Percentiles rank a stretch among this genome's conserved stretches.
These are phyloP conservation scores for Cryptocheilus praepositus DNA, from an alignment of 2,888 invertebrate species.

Conservation along the genomic window DNA sequence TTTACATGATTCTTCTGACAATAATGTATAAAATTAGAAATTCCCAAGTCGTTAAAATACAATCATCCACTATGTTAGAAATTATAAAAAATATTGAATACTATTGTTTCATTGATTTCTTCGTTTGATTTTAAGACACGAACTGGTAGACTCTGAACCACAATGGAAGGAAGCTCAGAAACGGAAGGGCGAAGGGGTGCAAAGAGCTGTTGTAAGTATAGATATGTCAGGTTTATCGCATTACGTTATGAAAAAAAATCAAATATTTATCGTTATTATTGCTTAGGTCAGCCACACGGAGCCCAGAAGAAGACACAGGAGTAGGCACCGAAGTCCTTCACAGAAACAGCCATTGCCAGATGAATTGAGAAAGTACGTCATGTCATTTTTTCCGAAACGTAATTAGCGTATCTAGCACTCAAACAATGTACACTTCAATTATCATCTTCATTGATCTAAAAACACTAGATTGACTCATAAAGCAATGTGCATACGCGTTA, in stretches of 20 bases:
- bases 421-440: too few relatives aligned
- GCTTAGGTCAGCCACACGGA: conserved; percentile 61
- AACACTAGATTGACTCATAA: too few relatives aligned
- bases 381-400: conserved; percentile 1
- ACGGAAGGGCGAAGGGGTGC: conserved; percentile 80
- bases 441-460: too few relatives aligned
- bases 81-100: neutral
- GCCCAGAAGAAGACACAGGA: conserved; percentile 69
- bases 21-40: too few relatives aligned
- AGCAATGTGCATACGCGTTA: too few relatives aligned
- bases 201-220: conserved; percentile 71
- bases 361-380: conserved; percentile 71
- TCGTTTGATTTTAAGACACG: conserved; percentile 72
- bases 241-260: conserved; percentile 5
- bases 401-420: too few relatives aligned
- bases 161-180: conserved; percentile 93
- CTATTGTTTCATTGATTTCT: neutral
- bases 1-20: too few relatives aligned
- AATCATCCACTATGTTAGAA: neutral
- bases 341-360: conserved; percentile 71
- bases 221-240: conserved; percentile 20
- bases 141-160: conserved; percentile 90
- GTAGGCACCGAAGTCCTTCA: conserved; percentile 72
- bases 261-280: neutral
- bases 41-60: too few relatives aligned